Base-by-base conservation (phyloP, 2,797 vertebrate species). In the Fistularia tabacaria region DNA sequence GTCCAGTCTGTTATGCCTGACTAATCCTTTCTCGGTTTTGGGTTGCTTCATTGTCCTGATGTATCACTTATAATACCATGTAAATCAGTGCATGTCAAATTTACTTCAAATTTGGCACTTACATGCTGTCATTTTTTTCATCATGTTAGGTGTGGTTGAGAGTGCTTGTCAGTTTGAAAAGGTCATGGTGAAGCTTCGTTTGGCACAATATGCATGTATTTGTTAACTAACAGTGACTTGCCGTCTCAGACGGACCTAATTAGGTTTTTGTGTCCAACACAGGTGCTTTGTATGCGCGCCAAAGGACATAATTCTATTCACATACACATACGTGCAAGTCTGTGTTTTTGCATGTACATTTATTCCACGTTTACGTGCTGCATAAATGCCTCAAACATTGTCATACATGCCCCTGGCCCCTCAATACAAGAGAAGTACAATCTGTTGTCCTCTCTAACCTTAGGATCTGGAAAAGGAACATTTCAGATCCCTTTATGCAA, bases 401-500 rank as follows among this genome's bases (percentile, higher is more conserved):
- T 83, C 77, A 78, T 79, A 75, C 58, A 69, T 87, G 81, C 86
- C 84, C 81, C 61, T 15, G 46, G 10, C 69, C 74, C 63, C 49
- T 44, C 52, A 59, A 43, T 64, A 80, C 50, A 56, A 79, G 14
- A 66, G 82, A 83, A 83, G 83, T 53, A 66, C 36, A 80, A 86
- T 81, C 66, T 63, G 36, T 69, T 72, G 64, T 69, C 69, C 59
- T 60, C 69, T 76, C 63, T 10, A 54, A 60, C 54, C 75, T 77
- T 78, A 41, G 60, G 73, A 71, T 62, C 79, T 78, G 83, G 82
- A 84, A 79, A 76, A 81, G 65, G 64, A 80, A 80, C 85, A 79
- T 73, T 81, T 67, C 69, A 10, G 59, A 47, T 53, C 46, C 73
- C 64, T 67, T 78, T 12, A 68, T 68, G 68, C 84, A 73, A 78